phyloP scores from a whole-genome alignment of 2,888 invertebrate species.

The Lepidochrysops patricia region DNA sequence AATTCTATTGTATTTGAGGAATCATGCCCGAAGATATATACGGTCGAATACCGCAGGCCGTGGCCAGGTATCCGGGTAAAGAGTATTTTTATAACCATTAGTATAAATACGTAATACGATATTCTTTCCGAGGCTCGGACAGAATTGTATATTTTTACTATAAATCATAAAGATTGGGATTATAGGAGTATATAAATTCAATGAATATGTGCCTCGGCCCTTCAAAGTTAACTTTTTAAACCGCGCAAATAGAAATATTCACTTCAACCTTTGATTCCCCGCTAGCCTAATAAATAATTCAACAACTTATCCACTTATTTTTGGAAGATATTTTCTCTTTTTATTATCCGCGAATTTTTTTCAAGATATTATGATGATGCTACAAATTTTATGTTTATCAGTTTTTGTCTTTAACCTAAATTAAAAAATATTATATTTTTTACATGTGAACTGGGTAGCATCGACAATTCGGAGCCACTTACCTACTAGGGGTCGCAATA shows the following conservation, averaged over 20 bases:
- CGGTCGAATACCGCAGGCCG: neutral
- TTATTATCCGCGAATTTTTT: constrained; percentile 10
- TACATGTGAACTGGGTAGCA: no score
- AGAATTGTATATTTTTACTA: neutral
- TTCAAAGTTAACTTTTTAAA: constrained; percentile 14
- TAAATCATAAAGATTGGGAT: neutral
- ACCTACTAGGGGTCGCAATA: no score
- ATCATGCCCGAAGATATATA: neutral
- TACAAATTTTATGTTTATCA: no score
- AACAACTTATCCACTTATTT: constrained; percentile 18
- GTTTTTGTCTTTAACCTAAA: no score
- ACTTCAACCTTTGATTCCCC: constrained; percentile 38
- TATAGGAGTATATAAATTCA: neutral
- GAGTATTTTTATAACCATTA: neutral
- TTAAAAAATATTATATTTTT: no score
- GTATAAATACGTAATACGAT: neutral
- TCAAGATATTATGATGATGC: no score
- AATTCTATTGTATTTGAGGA: constrained; percentile 5
- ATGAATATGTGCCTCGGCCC: neutral
- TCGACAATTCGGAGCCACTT: no score
- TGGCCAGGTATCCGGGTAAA: neutral
- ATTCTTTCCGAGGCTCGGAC: neutral
- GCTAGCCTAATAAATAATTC: constrained; percentile 27
- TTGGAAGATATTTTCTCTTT: constrained; percentile 11
- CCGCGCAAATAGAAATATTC: constrained; percentile 24